Evolutionary conservation across 2,888 invertebrate species (phyloP), one percentile per base, ranked within the genome.

Genomic region (Ichneumon xanthorius): DNA sequence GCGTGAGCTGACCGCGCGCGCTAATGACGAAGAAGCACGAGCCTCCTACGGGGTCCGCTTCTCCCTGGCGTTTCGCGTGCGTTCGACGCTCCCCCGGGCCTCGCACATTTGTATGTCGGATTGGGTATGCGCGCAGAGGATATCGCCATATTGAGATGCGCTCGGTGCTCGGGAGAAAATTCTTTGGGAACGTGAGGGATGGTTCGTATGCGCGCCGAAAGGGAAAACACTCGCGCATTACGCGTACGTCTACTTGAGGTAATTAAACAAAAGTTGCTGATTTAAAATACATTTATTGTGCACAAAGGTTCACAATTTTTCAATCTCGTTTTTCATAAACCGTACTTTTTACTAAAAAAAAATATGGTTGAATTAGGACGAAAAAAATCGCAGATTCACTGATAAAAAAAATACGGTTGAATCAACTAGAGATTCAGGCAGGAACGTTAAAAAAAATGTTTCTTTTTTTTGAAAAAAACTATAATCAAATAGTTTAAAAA

Each of bases 171-270:
- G 55, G 65, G 71, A 4, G 45, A 16, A 48, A 80, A 75, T 71
- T 45, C 26, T 22, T 76, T 63, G 45, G 82, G 86, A 90, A 92
- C 16, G 92, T 90, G 89, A 90, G 90, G 91, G 14, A 48, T 86
- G 87, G 92, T 92, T 92, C 90, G 90, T 91, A 92, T 92, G 92
- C 91, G 82, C 68, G 70, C 72, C 55, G 72, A 79, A 80, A 80
- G 77, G 73, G 16, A 65, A 70, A 70, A 82, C 80, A 76, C 45
- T 7, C 30, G 45, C 19, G 48, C 61, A 50, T 22, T 72, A 55
- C 55, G 76, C 22, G 65, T 22, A 11, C 63, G 16, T 72, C 48
- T 63, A 58, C 53, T 9, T 53, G 14, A 14, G 1, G 1, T 14
- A 16, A 16, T 48, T 4, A 2, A 7, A 40, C 9, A 40, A 9